phyloP scores from a whole-genome alignment of 30 jellyfish, hydroid and myxozoan species.

The Aurelia aurita complex sp. Pacific region DNA sequence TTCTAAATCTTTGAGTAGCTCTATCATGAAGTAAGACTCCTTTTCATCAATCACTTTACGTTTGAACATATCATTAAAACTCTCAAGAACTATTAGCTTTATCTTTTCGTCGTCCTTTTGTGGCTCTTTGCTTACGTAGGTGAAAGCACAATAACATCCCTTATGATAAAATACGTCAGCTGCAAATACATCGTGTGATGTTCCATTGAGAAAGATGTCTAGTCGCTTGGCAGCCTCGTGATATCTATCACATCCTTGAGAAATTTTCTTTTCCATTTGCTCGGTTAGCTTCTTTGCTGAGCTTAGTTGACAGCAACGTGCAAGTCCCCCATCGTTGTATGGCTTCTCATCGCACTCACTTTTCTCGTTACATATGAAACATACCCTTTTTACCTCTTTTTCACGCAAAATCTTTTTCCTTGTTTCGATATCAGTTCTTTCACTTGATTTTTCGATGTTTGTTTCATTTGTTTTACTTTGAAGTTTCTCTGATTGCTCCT shows the following conservation, averaged over 20 bases:
- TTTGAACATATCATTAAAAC: conserved; percentile 27
- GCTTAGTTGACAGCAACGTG: too few species aligned
- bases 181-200: conserved; percentile 51
- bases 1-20: conserved; percentile 53
- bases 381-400: too few species aligned
- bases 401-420: too few species aligned
- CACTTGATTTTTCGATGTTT: too few species aligned
- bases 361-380: too few species aligned
- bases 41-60: conserved; percentile 34
- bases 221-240: conserved; percentile 58
- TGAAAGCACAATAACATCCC: conserved; percentile 40
- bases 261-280: conserved; percentile 16
- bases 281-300: too few species aligned
- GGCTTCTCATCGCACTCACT: too few species aligned
- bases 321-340: too few species aligned
- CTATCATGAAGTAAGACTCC: conserved; percentile 43
- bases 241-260: conserved; percentile 31
- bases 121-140: conserved; percentile 35
- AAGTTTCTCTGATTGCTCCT: conserved; percentile 51
- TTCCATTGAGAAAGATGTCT: conserved; percentile 43
- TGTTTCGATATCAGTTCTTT: too few species aligned
- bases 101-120: conserved; percentile 31
- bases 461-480: too few species aligned
- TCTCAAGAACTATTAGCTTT: conserved; percentile 39
- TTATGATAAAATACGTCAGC: conserved; percentile 40